Evolutionary conservation across 2,888 invertebrate species (phyloP).

Genomic region (Hartigia nigra): DNA sequence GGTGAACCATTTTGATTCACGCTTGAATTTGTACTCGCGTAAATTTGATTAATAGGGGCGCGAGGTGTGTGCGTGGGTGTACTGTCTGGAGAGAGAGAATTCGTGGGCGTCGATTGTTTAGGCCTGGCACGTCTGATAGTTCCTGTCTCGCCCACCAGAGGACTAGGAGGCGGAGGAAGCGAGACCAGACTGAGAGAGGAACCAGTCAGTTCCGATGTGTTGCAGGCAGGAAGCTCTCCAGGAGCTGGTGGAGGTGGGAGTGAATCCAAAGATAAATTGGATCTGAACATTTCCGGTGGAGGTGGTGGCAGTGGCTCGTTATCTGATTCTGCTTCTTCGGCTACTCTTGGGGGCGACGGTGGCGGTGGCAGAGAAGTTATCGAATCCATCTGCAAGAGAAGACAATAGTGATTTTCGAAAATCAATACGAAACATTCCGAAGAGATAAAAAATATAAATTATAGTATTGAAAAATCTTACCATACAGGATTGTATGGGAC

Average conservation of each 20-base stretch:
- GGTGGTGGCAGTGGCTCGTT: slow-evolving; percentile 76
- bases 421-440: neutral
- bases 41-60: slow-evolving; percentile 37
- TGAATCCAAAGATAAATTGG: slow-evolving; percentile 83
- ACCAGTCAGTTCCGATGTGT: slow-evolving; percentile 72
- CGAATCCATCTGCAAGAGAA: slow-evolving; percentile 68
- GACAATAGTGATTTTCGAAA: neutral
- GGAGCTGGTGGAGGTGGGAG: slow-evolving; percentile 82
- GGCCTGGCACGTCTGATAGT: slow-evolving; percentile 66
- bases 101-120: slow-evolving; percentile 64
- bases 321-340: slow-evolving; percentile 69
- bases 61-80: slow-evolving; percentile 66
- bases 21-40: slow-evolving; percentile 53
- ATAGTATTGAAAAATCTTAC: slow-evolving; percentile 29
- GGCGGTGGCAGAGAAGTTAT: slow-evolving; percentile 68
- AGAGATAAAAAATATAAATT: neutral
- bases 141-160: slow-evolving; percentile 66
- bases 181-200: slow-evolving; percentile 78
- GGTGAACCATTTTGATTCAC: slow-evolving; percentile 54
- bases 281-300: slow-evolving; percentile 80
- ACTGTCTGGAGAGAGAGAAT: slow-evolving; percentile 62
- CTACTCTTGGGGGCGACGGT: slow-evolving; percentile 65
- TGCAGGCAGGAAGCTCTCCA: slow-evolving; percentile 68
- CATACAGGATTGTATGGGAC: slow-evolving; percentile 59
- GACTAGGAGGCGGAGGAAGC: slow-evolving; percentile 80